phyloP scores from a whole-genome alignment of 30 jellyfish, hydroid and myxozoan species.

The Rhopilema esculentum region DNA sequence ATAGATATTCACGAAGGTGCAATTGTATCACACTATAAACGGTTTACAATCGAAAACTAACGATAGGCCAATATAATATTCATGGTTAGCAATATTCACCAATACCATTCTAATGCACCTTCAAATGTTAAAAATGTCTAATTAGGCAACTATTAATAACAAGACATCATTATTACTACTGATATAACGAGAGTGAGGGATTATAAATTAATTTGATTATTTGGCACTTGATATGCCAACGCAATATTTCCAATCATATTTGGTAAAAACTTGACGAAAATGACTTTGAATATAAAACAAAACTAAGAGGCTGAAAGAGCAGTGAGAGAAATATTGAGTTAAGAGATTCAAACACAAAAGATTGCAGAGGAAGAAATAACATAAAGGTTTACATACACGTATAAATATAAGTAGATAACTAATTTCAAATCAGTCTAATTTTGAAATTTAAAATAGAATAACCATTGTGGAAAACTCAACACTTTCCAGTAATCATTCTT shows the following conservation, averaged over 20 bases:
- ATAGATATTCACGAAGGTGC: background rate
- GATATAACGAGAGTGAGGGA: background rate
- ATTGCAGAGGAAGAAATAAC: background rate
- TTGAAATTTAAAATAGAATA: background rate
- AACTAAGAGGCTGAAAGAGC: too few species aligned
- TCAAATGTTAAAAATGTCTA: background rate
- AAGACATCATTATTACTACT: background rate
- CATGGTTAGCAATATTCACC: background rate
- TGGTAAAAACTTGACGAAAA: too few species aligned
- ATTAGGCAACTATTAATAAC: background rate
- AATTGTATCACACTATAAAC: background rate
- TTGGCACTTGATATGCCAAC: too few species aligned
- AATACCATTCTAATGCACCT: background rate
- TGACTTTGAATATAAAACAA: too few species aligned
- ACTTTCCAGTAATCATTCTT: background rate
- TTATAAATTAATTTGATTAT: background rate
- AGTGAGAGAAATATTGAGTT: too few species aligned
- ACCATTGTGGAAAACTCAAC: background rate
- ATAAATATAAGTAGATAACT: background rate
- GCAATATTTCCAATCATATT: too few species aligned
- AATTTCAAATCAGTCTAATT: background rate
- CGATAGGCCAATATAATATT: background rate
- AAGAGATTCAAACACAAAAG: too few species aligned
- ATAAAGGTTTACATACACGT: background rate
- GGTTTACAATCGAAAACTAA: background rate